These are phyloP conservation scores for Chascanopsetta lugubris DNA, from an alignment of 2,113 vertebrate genomes.

Conservation along the genomic window DNA sequence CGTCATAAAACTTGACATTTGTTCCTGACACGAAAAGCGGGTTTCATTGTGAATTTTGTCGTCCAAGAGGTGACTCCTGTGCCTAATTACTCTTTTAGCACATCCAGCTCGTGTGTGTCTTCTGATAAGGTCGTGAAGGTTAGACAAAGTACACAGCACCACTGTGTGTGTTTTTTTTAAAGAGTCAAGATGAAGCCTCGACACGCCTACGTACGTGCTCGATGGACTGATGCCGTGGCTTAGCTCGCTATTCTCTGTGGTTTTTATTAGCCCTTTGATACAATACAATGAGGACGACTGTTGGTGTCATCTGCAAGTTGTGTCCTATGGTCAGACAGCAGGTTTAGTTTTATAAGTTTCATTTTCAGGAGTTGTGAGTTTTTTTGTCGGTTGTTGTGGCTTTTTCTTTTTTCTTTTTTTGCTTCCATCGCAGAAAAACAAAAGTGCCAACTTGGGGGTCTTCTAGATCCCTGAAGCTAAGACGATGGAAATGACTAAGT, in stretches of 20 bases:
- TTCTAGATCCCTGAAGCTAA: too few relatives aligned
- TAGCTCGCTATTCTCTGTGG: background rate
- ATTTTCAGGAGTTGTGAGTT: too few relatives aligned
- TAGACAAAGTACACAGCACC: too few relatives aligned
- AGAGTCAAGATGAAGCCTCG: background rate
- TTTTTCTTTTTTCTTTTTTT: too few relatives aligned
- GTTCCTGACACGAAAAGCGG: slow-evolving; percentile 58
- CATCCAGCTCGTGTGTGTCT: slow-evolving; percentile 3
- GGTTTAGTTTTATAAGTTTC: too few relatives aligned
- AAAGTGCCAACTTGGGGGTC: too few relatives aligned
- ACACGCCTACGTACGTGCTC: background rate
- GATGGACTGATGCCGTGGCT: too few relatives aligned
- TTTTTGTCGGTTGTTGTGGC: too few relatives aligned
- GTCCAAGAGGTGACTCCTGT: slow-evolving; percentile 38
- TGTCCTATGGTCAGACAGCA: too few relatives aligned
- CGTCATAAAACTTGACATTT: slow-evolving; percentile 78
- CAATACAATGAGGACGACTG: background rate
- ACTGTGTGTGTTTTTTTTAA: background rate
- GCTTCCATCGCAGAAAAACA: too few relatives aligned
- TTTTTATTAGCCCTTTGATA: too few relatives aligned
- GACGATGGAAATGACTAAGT: too few relatives aligned
- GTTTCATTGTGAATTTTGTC: slow-evolving; percentile 52
- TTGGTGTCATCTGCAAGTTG: background rate
- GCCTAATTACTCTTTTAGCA: slow-evolving; percentile 59
- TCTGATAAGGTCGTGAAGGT: slow-evolving; percentile 5